These are phyloP conservation scores for Hypomecis punctinalis DNA, from an alignment of 2,888 invertebrate species.

Conservation along the genomic window DNA sequence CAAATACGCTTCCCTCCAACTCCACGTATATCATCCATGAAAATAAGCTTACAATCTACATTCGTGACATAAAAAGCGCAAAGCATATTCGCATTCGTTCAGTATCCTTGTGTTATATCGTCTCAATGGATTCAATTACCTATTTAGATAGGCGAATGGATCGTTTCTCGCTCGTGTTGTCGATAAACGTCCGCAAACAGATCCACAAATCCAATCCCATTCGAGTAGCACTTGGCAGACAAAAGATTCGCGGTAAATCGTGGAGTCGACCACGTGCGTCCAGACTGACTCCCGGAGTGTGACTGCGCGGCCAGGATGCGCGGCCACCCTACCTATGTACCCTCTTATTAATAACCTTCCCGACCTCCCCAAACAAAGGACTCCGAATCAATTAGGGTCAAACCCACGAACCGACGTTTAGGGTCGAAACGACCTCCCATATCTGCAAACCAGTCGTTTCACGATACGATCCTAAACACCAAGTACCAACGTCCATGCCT, in stretches of 20 bases:
- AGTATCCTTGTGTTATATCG: conserved; percentile 16
- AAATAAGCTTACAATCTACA: conserved; percentile 37
- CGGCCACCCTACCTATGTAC: conserved; percentile 67
- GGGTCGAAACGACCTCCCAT: conserved; percentile 44
- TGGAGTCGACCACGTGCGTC: conserved; percentile 71
- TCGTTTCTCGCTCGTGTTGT: conserved; percentile 36
- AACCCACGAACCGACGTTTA: conserved; percentile 53
- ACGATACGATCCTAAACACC: conserved; percentile 64
- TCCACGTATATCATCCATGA: conserved; percentile 18
- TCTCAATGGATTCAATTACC: conserved; percentile 40
- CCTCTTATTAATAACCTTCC: conserved; percentile 73
- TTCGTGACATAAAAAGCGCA: conserved; percentile 36
- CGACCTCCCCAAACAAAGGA: conserved; percentile 78
- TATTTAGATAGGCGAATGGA: conserved; percentile 38
- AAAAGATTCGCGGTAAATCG: conserved; percentile 68
- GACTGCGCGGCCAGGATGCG: conserved; percentile 80
- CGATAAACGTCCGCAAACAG: conserved; percentile 50
- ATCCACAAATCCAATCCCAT: conserved; percentile 54
- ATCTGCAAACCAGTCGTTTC: conserved; percentile 57
- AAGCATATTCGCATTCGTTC: conserved; percentile 36
- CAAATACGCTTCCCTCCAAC: conserved; percentile 27
- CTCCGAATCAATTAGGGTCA: conserved; percentile 74
- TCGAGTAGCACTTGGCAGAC: conserved; percentile 67
- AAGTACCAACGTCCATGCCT: conserved; percentile 66
- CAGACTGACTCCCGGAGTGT: conserved; percentile 62